Percentiles rank a stretch among this genome's conserved stretches.
Conservation (phyloP, 2,113 vertebrate genomes). For the Pontoporia blainvillei region DNA sequence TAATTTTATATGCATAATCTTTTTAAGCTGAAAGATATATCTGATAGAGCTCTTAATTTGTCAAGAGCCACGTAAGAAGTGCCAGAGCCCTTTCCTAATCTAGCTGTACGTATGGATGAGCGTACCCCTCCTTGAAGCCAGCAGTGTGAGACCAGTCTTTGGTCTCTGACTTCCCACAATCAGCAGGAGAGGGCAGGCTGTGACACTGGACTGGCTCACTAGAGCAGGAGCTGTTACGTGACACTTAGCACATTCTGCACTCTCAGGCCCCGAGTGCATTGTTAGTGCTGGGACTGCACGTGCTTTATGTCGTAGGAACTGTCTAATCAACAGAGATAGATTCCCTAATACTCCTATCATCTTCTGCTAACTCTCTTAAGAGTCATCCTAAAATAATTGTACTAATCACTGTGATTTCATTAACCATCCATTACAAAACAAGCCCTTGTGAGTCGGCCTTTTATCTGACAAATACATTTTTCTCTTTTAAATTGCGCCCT, state of each 20-base stretch:
- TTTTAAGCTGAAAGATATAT: constrained; percentile 55
- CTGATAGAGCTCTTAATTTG: constrained; percentile 59
- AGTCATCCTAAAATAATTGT: constrained; percentile 37
- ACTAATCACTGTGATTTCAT: constrained; percentile 52
- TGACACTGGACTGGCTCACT: constrained; percentile 29
- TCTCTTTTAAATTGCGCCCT: constrained; percentile 29
- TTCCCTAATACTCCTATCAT: constrained; percentile 45
- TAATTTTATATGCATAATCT: constrained; percentile 61
- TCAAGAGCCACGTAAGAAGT: background rate
- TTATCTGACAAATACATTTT: constrained; percentile 57
- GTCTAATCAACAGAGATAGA: constrained; percentile 42
- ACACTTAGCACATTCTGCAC: constrained; percentile 26
- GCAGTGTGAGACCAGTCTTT: background rate
- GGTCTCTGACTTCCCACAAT: background rate
- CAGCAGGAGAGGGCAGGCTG: background rate
- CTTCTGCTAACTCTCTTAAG: constrained; percentile 48
- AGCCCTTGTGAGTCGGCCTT: constrained; percentile 34
- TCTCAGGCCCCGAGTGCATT: background rate
- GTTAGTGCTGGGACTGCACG: background rate
- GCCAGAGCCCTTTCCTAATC: constrained; percentile 9
- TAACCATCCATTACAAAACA: constrained; percentile 58
- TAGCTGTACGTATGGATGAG: background rate
- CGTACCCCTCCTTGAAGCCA: background rate
- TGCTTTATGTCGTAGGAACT: constrained; percentile 36
- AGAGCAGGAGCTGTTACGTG: background rate